Conservation (phyloP, 2,113 vertebrate species). For the Tupaia tana region DNA sequence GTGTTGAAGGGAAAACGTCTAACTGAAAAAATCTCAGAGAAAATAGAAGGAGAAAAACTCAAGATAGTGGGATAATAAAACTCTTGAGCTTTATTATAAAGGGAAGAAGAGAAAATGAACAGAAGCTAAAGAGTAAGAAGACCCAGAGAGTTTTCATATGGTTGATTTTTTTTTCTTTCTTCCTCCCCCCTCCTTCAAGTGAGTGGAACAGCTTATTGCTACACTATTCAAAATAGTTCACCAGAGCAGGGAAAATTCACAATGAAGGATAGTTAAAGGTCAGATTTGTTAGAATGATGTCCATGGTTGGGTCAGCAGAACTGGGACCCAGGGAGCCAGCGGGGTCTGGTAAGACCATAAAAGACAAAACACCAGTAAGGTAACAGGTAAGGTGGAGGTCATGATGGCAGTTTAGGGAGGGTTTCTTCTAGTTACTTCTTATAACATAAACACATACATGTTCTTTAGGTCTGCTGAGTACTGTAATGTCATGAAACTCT, state of each 20-base stretch:
- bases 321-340: background rate
- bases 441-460: background rate
- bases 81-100: background rate
- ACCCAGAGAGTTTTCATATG: background rate
- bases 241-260: background rate
- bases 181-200: background rate
- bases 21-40: background rate
- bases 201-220: background rate
- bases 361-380: background rate
- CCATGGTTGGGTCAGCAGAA: background rate
- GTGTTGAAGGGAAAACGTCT: fast-evolving
- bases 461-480: background rate
- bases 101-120: background rate
- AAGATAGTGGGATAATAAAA: background rate
- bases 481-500: background rate
- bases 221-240: background rate
- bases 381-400: background rate
- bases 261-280: background rate
- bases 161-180: background rate
- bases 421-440: background rate
- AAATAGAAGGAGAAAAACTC: background rate
- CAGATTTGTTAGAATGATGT: background rate
- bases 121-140: background rate
- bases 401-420: background rate
- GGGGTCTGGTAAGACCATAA: background rate